Conservation (phyloP, 1,140 invertebrate genomes). For the Euura saliciscinereae region DNA sequence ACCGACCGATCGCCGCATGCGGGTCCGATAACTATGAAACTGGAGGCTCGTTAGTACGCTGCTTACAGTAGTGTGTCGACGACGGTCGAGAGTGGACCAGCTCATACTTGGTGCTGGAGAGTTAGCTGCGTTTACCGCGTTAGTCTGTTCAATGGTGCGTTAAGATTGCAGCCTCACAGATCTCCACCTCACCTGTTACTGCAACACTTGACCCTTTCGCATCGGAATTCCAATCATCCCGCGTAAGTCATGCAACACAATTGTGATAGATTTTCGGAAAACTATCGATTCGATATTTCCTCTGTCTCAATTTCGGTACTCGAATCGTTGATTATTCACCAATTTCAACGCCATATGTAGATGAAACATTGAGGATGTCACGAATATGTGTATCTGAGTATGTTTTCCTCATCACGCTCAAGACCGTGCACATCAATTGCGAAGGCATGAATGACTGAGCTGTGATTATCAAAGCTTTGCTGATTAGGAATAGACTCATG, state of each 20-base stretch:
- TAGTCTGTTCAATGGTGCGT: not conserved
- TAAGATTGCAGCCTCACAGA: not conserved
- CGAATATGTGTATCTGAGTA: too few species aligned
- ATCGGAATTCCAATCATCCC: not conserved
- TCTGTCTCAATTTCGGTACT: too few species aligned
- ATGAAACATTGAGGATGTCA: too few species aligned
- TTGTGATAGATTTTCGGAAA: too few species aligned
- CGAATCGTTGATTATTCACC: too few species aligned
- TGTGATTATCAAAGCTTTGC: too few species aligned
- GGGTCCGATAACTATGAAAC: constrained; percentile 7
- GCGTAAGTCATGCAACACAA: not conserved
- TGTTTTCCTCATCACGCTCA: too few species aligned
- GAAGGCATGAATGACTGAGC: too few species aligned
- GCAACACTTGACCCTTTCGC: not conserved
- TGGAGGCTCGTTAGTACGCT: not conserved
- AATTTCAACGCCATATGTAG: too few species aligned
- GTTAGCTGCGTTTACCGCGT: not conserved
- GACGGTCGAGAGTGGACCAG: not conserved
- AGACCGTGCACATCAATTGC: too few species aligned
- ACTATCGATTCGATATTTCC: too few species aligned
- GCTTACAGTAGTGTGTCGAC: not conserved
- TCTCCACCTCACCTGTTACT: not conserved
- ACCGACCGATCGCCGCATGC: not conserved
- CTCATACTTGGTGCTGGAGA: not conserved
- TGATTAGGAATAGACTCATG: too few species aligned